Percentiles rank a stretch among this genome's conserved stretches.
Conservation (phyloP, 2,113 vertebrate species). For the Equus przewalskii region DNA sequence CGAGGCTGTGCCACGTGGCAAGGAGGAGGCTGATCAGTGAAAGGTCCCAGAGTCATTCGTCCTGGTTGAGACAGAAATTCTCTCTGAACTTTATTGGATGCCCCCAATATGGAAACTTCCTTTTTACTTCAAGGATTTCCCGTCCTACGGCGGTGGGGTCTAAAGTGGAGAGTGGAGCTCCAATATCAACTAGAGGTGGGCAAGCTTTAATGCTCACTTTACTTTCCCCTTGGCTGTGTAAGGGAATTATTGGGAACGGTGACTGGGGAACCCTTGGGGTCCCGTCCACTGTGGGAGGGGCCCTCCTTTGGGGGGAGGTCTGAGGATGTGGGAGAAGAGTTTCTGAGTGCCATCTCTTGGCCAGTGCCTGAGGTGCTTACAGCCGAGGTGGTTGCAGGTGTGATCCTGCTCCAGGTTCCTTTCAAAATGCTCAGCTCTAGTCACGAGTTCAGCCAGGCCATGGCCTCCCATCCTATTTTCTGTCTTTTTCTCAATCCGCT, state of each 20-base stretch:
- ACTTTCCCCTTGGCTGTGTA: too few relatives aligned
- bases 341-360: background rate
- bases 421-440: too few relatives aligned
- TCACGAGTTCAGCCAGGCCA: too few relatives aligned
- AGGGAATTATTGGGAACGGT: too few relatives aligned
- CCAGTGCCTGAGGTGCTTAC: background rate
- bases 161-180: background rate
- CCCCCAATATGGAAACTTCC: too few relatives aligned
- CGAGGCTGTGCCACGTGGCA: background rate
- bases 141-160: background rate
- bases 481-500: too few relatives aligned
- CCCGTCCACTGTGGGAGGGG: background rate
- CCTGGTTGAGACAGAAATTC: background rate
- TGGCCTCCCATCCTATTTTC: too few relatives aligned
- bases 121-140: background rate
- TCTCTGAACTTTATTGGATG: background rate
- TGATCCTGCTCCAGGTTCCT: too few relatives aligned
- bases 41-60: background rate
- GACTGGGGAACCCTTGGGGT: too few relatives aligned
- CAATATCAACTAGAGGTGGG: background rate
- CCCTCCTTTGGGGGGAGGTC: background rate
- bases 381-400: too few relatives aligned
- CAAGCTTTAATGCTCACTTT: background rate
- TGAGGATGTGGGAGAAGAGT: background rate
- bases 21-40: background rate